Evolutionary conservation across 2,113 vertebrate genomes (phyloP), one percentile per base, ranked within the genome.

Genomic region (Tupaia chinensis): DNA sequence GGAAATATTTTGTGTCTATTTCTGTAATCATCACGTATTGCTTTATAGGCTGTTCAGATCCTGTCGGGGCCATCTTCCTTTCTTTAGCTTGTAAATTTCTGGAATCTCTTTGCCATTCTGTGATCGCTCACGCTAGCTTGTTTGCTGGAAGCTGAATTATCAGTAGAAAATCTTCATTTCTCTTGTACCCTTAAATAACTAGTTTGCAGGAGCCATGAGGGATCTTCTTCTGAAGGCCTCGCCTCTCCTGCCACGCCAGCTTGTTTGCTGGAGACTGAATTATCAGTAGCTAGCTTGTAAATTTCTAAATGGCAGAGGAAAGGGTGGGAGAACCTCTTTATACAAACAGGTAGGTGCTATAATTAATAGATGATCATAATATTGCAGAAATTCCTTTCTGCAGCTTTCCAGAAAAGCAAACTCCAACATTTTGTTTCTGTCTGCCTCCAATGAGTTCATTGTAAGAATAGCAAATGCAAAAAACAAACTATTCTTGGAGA

Each of bases 41-140:
- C 56, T 79, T 96, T 92, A 87, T 93, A 74, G 56, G 54, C 44
- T 7, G 68, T 85, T 92, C 90, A 78, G 85, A 84, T 87, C 81
- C 84, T 85, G 13, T 25, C 74, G 89, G 20, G 44, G 13, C 87
- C 84, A 44, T 95, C 87, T 53, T 69, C 68, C 8, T 89, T 27
- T 82, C 89, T 82, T 84, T 23, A 88, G 63, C 58, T 63, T 79
- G 1, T 92, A 79, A 69, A 82, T 89, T 77, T 92, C 72, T 92
- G 44, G 44, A 44, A 44, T 44, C 44, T 44, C 44, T 44, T 44
- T 44, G 44, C 44, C 44, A 44, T 44, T 44, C 44, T 44, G 32
- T 44, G 44, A 44, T 44, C 44, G 44, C 44, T 44, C 44, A 44
- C 5, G 44, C 44, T 44, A 44, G 44, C 44, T 44, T 44, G 44